Percentiles rank a stretch among this genome's conserved stretches.
These are phyloP conservation scores for Phoxinus dragarum DNA, from an alignment of 2,797 vertebrate genomes.

Conservation along the genomic window DNA sequence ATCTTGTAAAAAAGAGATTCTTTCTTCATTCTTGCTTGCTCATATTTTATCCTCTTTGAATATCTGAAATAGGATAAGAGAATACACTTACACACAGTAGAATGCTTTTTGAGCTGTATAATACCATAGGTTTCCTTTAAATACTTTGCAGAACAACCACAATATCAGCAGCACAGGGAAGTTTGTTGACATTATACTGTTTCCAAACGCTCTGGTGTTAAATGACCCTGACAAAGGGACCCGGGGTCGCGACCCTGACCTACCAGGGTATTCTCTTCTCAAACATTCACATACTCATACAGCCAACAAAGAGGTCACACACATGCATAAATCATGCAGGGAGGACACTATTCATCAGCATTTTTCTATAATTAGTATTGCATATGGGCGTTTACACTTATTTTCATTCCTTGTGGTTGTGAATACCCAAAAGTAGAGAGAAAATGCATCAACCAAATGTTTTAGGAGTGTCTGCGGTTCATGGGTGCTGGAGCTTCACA, in stretches of 20 bases:
- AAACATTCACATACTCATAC: background rate
- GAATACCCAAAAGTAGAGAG: background rate
- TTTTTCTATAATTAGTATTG: background rate
- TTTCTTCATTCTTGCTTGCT: conserved; percentile 9
- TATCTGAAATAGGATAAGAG: conserved; percentile 17
- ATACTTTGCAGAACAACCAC: background rate
- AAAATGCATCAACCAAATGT: background rate
- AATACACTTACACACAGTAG: background rate
- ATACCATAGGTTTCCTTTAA: no score
- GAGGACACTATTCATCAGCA: background rate
- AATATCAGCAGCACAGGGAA: background rate
- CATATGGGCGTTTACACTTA: background rate
- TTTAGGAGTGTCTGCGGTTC: background rate
- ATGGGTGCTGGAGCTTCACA: background rate
- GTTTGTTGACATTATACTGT: background rate
- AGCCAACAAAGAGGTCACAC: background rate
- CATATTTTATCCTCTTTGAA: conserved; percentile 1
- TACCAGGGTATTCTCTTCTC: conserved; percentile 20
- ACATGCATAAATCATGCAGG: background rate
- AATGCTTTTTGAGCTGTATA: background rate
- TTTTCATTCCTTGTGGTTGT: background rate
- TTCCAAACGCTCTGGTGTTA: background rate
- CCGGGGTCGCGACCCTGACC: background rate
- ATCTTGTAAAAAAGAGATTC: background rate
- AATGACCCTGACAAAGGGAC: background rate